Percentiles rank a stretch among this genome's conserved stretches.
Evolutionary conservation across 64 coral and sea anemone genomes (phyloP).

Genomic region (Actinia equina): DNA sequence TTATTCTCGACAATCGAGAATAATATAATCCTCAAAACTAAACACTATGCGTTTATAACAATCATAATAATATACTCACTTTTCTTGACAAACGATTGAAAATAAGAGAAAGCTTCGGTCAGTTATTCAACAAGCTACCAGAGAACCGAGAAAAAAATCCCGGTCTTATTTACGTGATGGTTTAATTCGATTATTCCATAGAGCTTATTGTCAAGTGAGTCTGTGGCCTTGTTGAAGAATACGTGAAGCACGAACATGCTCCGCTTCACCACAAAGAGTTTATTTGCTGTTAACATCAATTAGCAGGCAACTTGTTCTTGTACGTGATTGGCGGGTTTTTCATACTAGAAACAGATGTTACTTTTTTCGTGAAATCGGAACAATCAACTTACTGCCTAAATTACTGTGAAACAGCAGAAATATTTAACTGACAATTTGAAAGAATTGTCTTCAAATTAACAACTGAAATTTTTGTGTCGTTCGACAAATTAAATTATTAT

Average conservation of each 20-base stretch:
- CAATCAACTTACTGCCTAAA: background rate
- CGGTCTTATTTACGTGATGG: background rate
- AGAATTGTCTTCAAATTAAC: background rate
- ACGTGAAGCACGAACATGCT: background rate
- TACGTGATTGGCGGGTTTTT: background rate
- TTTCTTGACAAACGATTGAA: background rate
- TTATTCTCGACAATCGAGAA: background rate
- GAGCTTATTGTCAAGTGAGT: background rate
- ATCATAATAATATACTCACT: background rate
- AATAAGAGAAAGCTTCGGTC: background rate
- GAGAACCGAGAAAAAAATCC: too few species aligned
- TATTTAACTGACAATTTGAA: background rate
- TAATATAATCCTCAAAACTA: background rate
- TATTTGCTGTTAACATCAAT: background rate
- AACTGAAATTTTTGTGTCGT: too few species aligned
- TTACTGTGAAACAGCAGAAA: background rate
- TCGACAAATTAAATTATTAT: too few species aligned
- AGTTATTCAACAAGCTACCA: background rate
- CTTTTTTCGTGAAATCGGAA: background rate
- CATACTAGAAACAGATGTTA: background rate
- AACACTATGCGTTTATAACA: background rate
- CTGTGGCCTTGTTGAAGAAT: background rate
- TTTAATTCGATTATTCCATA: background rate
- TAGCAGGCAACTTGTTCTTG: background rate
- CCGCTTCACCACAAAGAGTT: background rate